A percentile compares a stretch with the other conserved stretches of the same genome.
phyloP scores from a whole-genome alignment of 2,113 vertebrate genomes.

The Acinonyx jubatus region DNA sequence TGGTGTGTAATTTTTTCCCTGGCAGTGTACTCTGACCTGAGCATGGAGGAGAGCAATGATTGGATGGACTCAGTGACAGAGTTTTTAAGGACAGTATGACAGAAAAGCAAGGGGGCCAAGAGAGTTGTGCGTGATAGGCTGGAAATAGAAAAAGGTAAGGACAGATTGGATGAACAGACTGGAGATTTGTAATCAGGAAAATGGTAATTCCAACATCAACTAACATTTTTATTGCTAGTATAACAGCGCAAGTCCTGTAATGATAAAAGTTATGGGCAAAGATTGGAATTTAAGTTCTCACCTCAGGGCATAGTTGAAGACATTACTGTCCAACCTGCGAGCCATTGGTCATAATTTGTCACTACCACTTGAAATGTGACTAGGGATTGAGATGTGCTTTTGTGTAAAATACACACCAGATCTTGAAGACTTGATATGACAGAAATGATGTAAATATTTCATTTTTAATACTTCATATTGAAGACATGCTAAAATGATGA shows the following conservation, averaged over 20 bases:
- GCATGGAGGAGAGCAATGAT: not conserved
- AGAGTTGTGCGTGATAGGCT: not conserved
- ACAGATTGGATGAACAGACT: not conserved
- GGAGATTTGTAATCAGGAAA: not conserved
- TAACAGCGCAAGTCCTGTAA: not conserved
- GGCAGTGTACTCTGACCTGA: not conserved
- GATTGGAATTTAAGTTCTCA: not conserved
- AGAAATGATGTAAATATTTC: not conserved
- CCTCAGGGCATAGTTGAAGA: not conserved
- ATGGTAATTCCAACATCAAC: not conserved
- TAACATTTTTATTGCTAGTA: not conserved
- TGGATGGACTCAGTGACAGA: not conserved
- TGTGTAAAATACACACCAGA: not conserved
- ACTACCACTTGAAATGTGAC: not conserved
- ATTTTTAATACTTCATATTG: not conserved
- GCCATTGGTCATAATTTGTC: not conserved
- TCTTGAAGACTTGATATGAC: not conserved
- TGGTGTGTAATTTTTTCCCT: accelerated
- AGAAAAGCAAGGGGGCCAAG: not conserved
- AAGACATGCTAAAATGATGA: not conserved
- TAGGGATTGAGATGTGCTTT: not conserved
- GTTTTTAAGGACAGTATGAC: not conserved
- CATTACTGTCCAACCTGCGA: not conserved
- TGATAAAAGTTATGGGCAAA: not conserved
- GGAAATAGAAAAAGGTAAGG: not conserved